phyloP scores from a whole-genome alignment of 2,888 invertebrate genomes.

The Diadegma fenestrale region DNA sequence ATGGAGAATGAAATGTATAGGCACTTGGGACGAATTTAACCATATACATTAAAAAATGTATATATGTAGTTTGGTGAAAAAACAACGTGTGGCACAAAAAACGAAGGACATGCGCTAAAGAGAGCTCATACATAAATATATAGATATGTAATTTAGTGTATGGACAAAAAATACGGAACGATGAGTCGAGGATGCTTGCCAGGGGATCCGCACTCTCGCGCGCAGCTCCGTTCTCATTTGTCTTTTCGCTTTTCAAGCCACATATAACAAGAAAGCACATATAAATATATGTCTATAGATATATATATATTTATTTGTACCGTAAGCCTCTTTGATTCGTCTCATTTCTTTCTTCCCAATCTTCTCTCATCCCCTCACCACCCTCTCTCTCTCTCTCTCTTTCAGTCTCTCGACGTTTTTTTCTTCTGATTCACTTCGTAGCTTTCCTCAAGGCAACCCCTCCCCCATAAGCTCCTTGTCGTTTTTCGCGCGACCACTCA shows the following conservation, averaged over 20 bases:
- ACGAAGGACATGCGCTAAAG: conserved; percentile 60
- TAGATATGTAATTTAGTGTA: background rate
- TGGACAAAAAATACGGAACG: conserved; percentile 56
- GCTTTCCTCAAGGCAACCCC: conserved; percentile 37
- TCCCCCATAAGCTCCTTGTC: conserved; percentile 27
- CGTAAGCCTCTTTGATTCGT: conserved; percentile 37
- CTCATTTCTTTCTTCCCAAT: conserved; percentile 65
- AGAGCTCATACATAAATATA: conserved; percentile 33
- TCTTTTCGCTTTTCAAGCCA: conserved; percentile 74
- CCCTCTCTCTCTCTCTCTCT: conserved; percentile 42
- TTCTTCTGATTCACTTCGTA: conserved; percentile 30
- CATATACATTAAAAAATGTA: conserved; percentile 36
- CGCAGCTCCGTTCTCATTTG: conserved; percentile 72
- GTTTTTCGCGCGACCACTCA: conserved; percentile 63
- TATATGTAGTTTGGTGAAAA: conserved; percentile 11
- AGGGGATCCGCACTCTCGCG: conserved; percentile 57
- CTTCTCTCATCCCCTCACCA: conserved; percentile 62
- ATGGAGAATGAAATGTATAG: conserved; percentile 32
- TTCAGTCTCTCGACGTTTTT: conserved; percentile 42
- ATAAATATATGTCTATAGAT: conserved; percentile 13
- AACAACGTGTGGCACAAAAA: conserved; percentile 28
- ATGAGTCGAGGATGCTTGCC: conserved; percentile 62
- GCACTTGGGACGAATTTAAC: conserved; percentile 43
- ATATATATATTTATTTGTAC: conserved; percentile 15
- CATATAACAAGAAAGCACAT: conserved; percentile 50